Conservation (phyloP, 2,888 invertebrate species). For the Drosophila prostipennis region DNA sequence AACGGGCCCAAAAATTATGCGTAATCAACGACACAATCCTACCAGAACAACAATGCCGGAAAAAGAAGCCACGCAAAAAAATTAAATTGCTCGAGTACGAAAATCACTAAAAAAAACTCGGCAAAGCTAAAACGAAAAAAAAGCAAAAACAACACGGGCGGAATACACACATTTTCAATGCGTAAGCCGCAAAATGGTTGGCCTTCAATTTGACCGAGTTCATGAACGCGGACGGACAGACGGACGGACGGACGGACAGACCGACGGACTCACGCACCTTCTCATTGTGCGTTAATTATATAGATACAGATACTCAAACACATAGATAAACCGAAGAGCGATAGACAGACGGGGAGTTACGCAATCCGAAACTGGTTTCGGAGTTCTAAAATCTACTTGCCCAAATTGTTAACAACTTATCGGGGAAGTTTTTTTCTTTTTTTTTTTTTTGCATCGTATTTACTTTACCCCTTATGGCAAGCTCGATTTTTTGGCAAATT, state of each 20-base stretch:
- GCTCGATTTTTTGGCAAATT: slow-evolving; percentile 40
- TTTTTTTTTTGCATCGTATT: slow-evolving; percentile 16
- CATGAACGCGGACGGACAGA: slow-evolving; percentile 63
- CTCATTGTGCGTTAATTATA: slow-evolving; percentile 76
- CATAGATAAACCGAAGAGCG: slow-evolving; percentile 45
- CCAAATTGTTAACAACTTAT: slow-evolving; percentile 77
- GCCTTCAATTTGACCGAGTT: slow-evolving; percentile 82
- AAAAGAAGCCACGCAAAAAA: slow-evolving; percentile 64
- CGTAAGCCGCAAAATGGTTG: slow-evolving; percentile 75
- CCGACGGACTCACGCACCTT: slow-evolving; percentile 61
- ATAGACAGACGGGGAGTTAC: slow-evolving; percentile 62
- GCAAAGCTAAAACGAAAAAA: slow-evolving; percentile 20
- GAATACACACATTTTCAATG: slow-evolving; percentile 55
- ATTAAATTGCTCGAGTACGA: slow-evolving; percentile 68
- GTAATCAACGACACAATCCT: slow-evolving; percentile 66
- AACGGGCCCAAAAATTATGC: slow-evolving; percentile 65
- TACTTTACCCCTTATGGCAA: slow-evolving; percentile 5
- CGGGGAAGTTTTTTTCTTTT: slow-evolving; percentile 66
- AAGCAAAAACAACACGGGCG: slow-evolving; percentile 19
- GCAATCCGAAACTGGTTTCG: slow-evolving; percentile 69
- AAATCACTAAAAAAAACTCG: slow-evolving; percentile 22
- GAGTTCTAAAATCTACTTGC: slow-evolving; percentile 64
- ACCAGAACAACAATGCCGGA: slow-evolving; percentile 47
- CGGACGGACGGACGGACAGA: slow-evolving; percentile 24
- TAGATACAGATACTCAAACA: slow-evolving; percentile 44